A percentile compares a stretch with the other conserved stretches of the same genome.
Evolutionary conservation across 2,113 vertebrate species (phyloP).

Genomic region (Anolis carolinensis): DNA sequence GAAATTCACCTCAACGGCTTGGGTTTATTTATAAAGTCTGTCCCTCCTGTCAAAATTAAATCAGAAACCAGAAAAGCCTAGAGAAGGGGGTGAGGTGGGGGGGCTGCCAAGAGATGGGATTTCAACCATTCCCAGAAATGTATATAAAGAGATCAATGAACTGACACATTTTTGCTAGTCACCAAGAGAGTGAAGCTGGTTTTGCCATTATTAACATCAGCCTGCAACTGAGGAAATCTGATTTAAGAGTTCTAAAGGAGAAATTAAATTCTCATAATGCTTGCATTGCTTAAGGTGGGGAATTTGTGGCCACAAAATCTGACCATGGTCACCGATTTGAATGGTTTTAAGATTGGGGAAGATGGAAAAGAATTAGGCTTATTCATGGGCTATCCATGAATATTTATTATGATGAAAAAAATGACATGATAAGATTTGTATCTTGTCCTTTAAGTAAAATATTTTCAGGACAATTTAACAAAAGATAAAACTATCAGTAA

Average conservation of each 20-base stretch:
- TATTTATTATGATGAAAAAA: background rate
- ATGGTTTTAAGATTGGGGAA: background rate
- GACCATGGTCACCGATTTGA: background rate
- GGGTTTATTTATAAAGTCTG: slow-evolving; percentile 33
- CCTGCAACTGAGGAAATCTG: background rate
- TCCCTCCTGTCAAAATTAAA: slow-evolving; percentile 30
- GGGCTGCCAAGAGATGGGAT: slow-evolving; percentile 1
- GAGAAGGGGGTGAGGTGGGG: background rate
- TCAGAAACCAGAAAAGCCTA: slow-evolving; percentile 20
- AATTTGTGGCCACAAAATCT: background rate
- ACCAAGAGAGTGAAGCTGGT: background rate
- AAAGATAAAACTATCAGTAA: background rate
- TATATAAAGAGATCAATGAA: slow-evolving; percentile 29
- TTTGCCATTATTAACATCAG: background rate
- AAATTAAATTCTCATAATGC: background rate
- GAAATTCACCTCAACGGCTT: slow-evolving; percentile 18
- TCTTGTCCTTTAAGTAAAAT: background rate
- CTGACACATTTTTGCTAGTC: slow-evolving; percentile 6
- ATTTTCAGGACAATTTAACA: background rate
- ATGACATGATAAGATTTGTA: background rate
- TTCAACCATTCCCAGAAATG: slow-evolving; percentile 21
- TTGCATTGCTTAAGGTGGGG: background rate
- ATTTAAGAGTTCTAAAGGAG: background rate
- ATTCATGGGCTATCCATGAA: background rate
- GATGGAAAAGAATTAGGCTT: background rate